Conservation (phyloP, 2,113 vertebrate species). For the Ascaphus truei region DNA sequence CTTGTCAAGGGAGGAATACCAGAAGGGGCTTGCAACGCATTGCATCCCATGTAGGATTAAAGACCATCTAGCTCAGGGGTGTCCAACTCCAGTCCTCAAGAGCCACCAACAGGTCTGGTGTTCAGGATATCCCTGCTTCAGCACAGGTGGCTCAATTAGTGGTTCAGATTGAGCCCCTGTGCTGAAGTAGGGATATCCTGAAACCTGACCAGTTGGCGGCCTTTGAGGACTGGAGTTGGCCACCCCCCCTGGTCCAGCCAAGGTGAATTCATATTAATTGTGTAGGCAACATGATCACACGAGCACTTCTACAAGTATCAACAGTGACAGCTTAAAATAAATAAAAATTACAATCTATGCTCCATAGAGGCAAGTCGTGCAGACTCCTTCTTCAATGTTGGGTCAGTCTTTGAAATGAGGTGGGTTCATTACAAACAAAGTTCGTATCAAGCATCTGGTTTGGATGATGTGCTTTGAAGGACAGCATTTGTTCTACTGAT, state of each 20-base stretch:
- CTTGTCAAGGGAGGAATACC: constrained; percentile 20
- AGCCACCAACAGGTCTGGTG: too few relatives aligned
- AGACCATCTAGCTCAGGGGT: too few relatives aligned
- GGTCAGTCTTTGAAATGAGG: constrained; percentile 23
- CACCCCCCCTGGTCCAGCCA: too few relatives aligned
- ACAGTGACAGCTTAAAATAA: constrained; percentile 63
- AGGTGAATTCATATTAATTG: too few relatives aligned
- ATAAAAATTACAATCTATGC: constrained; percentile 56
- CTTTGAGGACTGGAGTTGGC: not conserved
- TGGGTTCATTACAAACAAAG: rapidly evolving
- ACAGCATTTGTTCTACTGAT: constrained; percentile 42
- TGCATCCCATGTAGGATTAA: too few relatives aligned
- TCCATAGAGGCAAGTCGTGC: constrained; percentile 27
- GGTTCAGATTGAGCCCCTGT: too few relatives aligned
- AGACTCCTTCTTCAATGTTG: constrained; percentile 39
- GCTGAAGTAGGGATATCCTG: not conserved
- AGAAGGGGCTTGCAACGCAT: constrained; percentile 37
- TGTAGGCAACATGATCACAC: constrained; percentile 45
- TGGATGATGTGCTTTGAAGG: constrained; percentile 41
- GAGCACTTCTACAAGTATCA: constrained; percentile 51
- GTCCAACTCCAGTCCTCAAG: too few relatives aligned
- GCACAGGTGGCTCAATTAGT: too few relatives aligned
- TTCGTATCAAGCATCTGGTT: constrained; percentile 44
- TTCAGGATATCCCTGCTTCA: too few relatives aligned
- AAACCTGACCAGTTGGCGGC: not conserved